Base-by-base conservation (phyloP, 2,888 invertebrate genomes). In the Balanococcus diminutus region DNA sequence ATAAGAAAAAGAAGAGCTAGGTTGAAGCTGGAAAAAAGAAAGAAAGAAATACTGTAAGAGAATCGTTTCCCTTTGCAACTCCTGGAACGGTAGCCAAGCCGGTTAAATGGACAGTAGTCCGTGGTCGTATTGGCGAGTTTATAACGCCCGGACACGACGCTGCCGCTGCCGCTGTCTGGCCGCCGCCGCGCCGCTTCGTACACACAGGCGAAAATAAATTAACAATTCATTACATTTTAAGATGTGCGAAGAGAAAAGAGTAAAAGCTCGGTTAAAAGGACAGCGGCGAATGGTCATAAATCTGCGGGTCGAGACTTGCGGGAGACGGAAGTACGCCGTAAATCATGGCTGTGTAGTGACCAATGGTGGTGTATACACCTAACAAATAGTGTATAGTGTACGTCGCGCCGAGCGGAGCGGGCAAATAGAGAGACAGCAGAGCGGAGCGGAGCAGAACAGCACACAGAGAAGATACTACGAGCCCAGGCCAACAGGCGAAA, bases 231-330 rank as follows among this genome's bases (percentile, higher is more conserved):
- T 84, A 84, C 61, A 36, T 84, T 84, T 32, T 39, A 84, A 67
- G 61, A 84, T 36, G 61, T 61, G 61, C 61, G 67, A 84, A 84
- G 84, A 84, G 84, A 84, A 84, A 36, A 84, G 84, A 61, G 84
- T 84, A 84, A 84, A 84, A 84, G 67, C 67, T 67, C 67, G 67
- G 84, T 67, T 84, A 84, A 84, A 84, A 84, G 84, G 84, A 84
- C 84, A 84, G 84, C 36, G 56, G 28, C 36, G 61, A 82, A 56
- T 39, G 84, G 67, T 84, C 61, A 22, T 84, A 84, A 84, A 84
- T 84, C 67, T 84, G 61, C 84, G 14, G 46, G n/a, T 39, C 14
- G 25, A 84, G 84, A 84, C 67, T 84, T 61, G 61, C 67, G 84
- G 61, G 83, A 83, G 83, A 83, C 83, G 83, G 83, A 83, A 83